Conservation (phyloP, 1,140 invertebrate genomes). For the Trachymyrmex cornetzi region DNA sequence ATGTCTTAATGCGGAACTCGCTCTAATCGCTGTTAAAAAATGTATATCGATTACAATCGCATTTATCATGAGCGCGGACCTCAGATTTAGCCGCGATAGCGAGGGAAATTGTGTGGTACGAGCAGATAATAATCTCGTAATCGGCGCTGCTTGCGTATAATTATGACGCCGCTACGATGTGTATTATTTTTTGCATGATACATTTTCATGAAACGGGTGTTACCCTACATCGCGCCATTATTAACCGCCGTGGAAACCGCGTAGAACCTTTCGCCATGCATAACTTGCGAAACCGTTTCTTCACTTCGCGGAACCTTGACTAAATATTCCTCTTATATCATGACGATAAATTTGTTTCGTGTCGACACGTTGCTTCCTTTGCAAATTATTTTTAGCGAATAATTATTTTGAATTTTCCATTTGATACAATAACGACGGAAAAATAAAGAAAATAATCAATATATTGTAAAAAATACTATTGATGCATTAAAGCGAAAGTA, state of each 20-base stretch:
- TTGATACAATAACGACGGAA: background rate
- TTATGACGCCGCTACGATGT: conserved; percentile 33
- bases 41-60: conserved; percentile 52
- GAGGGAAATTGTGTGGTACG: conserved; percentile 37
- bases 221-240: conserved; percentile 24
- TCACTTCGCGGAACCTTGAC: background rate
- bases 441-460: background rate
- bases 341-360: conserved; percentile 3
- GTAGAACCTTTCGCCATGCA: conserved; percentile 37
- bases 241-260: conserved; percentile 21
- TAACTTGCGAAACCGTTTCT: conserved; percentile 38
- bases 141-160: conserved; percentile 48
- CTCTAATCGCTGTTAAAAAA: conserved; percentile 27
- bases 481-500: background rate
- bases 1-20: conserved; percentile 55
- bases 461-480: background rate
- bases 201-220: conserved; percentile 57
- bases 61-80: conserved; percentile 43
- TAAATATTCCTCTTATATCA: conserved; percentile 24
- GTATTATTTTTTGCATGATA: conserved; percentile 40
- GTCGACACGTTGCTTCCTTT: background rate
- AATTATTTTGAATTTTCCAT: background rate
- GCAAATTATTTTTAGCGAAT: background rate
- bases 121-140: conserved; percentile 50
- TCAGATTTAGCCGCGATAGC: conserved; percentile 49